phyloP scores from a whole-genome alignment of 2,888 invertebrate species.

The Junonia oenone region DNA sequence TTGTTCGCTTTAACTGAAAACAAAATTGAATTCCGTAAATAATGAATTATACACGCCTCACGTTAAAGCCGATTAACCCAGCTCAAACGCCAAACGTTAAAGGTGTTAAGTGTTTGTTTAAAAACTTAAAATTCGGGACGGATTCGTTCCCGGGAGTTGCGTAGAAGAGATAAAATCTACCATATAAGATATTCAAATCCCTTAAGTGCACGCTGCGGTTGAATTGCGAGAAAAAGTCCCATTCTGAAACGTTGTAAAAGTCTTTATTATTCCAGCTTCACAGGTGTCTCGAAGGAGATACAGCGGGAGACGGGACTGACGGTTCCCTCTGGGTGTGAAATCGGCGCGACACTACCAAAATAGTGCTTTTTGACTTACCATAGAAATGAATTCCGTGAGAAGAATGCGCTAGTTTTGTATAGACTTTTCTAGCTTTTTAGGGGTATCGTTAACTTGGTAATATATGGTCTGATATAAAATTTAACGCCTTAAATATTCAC shows the following conservation, averaged over 20 bases:
- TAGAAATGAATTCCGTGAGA: background rate
- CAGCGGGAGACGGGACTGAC: conserved; percentile 52
- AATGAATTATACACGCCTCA: background rate
- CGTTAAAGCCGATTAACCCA: conserved; percentile 2
- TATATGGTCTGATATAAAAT: conserved; percentile 31
- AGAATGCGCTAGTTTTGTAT: conserved; percentile 37
- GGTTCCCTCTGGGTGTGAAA: conserved; percentile 24
- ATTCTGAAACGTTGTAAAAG: conserved; percentile 75
- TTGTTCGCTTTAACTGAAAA: background rate
- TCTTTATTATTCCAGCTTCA: conserved; percentile 75
- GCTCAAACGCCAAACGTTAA: conserved; percentile 1
- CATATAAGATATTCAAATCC: conserved; percentile 78
- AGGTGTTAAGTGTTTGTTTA: conserved; percentile 50
- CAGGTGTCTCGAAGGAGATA: conserved; percentile 70
- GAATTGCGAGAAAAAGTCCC: conserved; percentile 76
- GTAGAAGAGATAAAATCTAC: conserved; percentile 68
- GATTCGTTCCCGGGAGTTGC: conserved; percentile 57
- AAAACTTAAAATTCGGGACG: conserved; percentile 56
- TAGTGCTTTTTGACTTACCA: conserved; percentile 5
- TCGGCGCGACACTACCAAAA: conserved; percentile 1
- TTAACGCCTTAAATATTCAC: conserved; percentile 36
- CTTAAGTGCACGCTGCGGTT: conserved; percentile 78
- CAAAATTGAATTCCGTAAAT: conserved; percentile 1
- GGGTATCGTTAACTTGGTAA: conserved; percentile 13
- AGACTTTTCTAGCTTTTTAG: background rate